Percentiles rank a stretch among this genome's conserved stretches.
These are phyloP conservation scores for Pheosia tremula DNA, from an alignment of 2,888 invertebrate species.

Conservation along the genomic window DNA sequence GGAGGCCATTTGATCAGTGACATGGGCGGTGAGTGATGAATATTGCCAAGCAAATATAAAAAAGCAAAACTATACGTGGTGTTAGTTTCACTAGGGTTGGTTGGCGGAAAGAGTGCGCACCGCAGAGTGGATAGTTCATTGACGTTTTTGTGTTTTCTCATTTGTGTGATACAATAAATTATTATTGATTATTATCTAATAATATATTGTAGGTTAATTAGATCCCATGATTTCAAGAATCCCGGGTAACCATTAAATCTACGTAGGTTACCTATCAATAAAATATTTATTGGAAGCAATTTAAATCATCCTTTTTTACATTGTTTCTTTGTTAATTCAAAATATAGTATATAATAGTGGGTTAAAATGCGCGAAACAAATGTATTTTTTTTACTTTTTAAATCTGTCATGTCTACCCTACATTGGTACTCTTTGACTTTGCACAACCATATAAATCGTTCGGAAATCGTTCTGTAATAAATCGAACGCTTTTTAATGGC, in stretches of 20 bases:
- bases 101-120: constrained; percentile 46
- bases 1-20: constrained; percentile 82
- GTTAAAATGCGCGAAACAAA: no score
- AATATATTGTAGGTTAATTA: no score
- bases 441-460: constrained; percentile 66
- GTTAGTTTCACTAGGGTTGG: constrained; percentile 78
- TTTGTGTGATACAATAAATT: neutral
- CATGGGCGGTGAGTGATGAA: constrained; percentile 82
- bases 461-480: constrained; percentile 82
- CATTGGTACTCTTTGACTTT: constrained; percentile 36
- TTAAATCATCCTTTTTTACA: no score
- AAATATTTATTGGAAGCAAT: no score
- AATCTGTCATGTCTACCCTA: constrained; percentile 26
- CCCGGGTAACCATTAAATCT: no score
- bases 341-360: no score
- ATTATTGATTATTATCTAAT: no score
- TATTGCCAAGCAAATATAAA: constrained; percentile 84
- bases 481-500: constrained; percentile 84
- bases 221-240: no score
- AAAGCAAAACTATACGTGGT: constrained; percentile 82
- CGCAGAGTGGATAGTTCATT: constrained; percentile 43
- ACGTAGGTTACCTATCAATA: no score
- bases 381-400: no score
- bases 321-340: no score
- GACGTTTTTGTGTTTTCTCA: constrained; percentile 17